Conservation (phyloP, 1,140 invertebrate species). For the Lucilia cuprina region DNA sequence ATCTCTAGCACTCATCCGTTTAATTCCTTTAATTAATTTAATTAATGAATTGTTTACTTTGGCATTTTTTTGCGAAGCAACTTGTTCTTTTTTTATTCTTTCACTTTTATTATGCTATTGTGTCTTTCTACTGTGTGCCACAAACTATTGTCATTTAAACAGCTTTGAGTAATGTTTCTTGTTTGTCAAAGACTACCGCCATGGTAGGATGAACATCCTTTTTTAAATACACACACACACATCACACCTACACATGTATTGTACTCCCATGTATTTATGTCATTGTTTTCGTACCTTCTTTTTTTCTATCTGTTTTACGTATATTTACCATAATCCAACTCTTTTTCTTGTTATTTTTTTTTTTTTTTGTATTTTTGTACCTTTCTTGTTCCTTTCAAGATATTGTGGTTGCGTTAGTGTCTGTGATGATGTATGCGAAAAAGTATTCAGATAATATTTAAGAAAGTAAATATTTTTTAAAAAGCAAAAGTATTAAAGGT, state of each 20-base stretch:
- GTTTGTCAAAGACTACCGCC: too few species aligned
- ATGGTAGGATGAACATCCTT: too few species aligned
- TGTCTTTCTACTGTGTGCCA: background rate
- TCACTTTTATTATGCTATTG: background rate
- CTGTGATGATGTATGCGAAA: background rate
- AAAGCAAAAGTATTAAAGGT: background rate
- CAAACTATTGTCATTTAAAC: background rate
- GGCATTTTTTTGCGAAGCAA: background rate
- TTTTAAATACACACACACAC: too few species aligned
- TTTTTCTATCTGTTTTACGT: background rate
- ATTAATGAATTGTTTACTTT: background rate
- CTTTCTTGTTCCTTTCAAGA: background rate
- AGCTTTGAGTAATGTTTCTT: too few species aligned
- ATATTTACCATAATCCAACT: background rate
- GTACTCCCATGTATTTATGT: too few species aligned
- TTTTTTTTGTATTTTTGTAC: background rate
- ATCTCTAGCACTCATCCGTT: background rate
- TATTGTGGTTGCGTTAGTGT: too few species aligned
- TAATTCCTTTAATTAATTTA: constrained; percentile 16
- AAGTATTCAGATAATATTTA: background rate
- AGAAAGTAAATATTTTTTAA: background rate
- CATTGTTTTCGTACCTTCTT: background rate
- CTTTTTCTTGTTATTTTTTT: too few species aligned
- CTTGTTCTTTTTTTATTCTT: background rate
- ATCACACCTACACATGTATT: too few species aligned